These are phyloP conservation scores for Bombus vancouverensis DNA, from an alignment of 1,140 invertebrate genomes.

Conservation along the genomic window DNA sequence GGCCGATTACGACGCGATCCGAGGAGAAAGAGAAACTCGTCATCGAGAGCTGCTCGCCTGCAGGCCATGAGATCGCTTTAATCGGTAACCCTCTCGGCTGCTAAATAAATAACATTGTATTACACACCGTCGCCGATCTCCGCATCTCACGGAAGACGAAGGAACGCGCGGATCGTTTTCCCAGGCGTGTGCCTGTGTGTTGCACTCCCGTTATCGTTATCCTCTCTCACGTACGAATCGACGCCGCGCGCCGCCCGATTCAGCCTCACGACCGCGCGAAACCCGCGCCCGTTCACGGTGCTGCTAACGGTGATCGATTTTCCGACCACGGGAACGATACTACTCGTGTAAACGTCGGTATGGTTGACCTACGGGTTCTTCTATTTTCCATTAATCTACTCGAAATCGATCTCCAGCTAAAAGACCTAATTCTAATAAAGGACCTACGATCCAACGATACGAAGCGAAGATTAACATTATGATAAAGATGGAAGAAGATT, in stretches of 20 bases:
- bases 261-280: constrained; percentile 34
- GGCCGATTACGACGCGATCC: not conserved
- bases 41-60: not conserved
- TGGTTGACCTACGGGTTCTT: not conserved
- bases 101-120: constrained; percentile 62
- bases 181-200: constrained; percentile 52
- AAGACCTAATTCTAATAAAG: too few relatives aligned
- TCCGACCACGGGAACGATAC: constrained; percentile 31
- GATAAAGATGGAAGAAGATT: not conserved
- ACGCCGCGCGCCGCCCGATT: constrained; percentile 31
- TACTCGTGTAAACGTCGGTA: not conserved
- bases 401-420: not conserved
- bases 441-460: too few relatives aligned
- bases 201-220: constrained; percentile 69
- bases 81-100: constrained; percentile 38
- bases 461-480: not conserved
- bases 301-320: constrained; percentile 52
- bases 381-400: not conserved
- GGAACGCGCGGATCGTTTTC: constrained; percentile 63
- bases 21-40: not conserved
- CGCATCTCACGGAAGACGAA: constrained; percentile 62
- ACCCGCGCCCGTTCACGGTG: constrained; percentile 23
- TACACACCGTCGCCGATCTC: constrained; percentile 41
- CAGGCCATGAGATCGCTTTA: constrained; percentile 39
- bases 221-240: constrained; percentile 63